phyloP scores from a whole-genome alignment of 1,140 invertebrate genomes.

The Drosophila cardini region DNA sequence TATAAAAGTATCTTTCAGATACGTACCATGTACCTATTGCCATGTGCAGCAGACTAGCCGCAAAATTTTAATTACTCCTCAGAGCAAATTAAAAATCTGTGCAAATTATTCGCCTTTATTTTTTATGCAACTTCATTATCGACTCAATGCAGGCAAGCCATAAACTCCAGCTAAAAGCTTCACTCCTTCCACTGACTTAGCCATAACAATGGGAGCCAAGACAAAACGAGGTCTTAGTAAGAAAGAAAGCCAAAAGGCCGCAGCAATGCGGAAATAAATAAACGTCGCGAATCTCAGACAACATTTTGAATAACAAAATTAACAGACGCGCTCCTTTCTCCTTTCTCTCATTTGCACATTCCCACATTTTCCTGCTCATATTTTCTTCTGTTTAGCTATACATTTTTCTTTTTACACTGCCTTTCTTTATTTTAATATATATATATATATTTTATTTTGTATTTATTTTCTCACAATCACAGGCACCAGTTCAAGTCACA shows the following conservation, averaged over 20 bases:
- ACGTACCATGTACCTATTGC: neutral
- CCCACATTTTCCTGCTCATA: conserved; percentile 17
- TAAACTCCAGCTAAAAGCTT: conserved; percentile 44
- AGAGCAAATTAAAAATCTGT: conserved; percentile 73
- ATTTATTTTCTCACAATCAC: conserved; percentile 52
- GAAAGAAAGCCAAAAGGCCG: conserved; percentile 51
- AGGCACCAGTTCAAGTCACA: conserved; percentile 56
- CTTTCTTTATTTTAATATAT: conserved; percentile 38
- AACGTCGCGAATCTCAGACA: conserved; percentile 74
- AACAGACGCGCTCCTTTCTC: conserved; percentile 53
- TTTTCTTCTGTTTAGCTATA: conserved; percentile 68
- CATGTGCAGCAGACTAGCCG: conserved; percentile 12
- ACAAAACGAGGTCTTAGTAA: conserved; percentile 30
- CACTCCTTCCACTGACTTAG: neutral
- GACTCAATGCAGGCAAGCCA: conserved; percentile 53
- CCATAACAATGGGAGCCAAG: conserved; percentile 65
- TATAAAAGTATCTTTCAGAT: conserved; percentile 67
- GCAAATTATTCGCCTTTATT: conserved; percentile 42
- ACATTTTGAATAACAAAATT: conserved; percentile 84
- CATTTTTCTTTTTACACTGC: conserved; percentile 50
- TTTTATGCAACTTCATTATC: conserved; percentile 56
- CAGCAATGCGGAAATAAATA: conserved; percentile 79
- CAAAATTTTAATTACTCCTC: conserved; percentile 76
- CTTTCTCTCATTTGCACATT: conserved; percentile 13
- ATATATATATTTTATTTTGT: conserved; percentile 53